A percentile compares a stretch with the other conserved stretches of the same genome.
Evolutionary conservation across 2,888 invertebrate genomes (phyloP).

Genomic region (Hyppa rectilinea): DNA sequence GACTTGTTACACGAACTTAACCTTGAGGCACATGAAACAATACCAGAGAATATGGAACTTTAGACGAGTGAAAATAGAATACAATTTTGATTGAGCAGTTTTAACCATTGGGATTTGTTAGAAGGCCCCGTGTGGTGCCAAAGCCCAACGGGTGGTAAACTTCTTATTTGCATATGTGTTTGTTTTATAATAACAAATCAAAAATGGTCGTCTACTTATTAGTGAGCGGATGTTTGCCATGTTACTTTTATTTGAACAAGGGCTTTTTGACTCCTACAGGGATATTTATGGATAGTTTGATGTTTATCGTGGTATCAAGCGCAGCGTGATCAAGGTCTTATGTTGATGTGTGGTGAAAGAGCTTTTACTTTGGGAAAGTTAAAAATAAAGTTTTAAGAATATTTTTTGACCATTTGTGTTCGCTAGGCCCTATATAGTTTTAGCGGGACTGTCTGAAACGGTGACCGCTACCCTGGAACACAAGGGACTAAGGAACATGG

Average conservation of each 20-base stretch:
- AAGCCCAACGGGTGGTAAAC: conserved; percentile 82
- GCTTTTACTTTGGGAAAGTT: conserved; percentile 26
- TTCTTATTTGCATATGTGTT: conserved; percentile 86
- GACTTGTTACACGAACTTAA: conserved; percentile 75
- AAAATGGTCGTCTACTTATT: conserved; percentile 72
- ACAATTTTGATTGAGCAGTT: conserved; percentile 39
- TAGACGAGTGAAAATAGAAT: conserved; percentile 48
- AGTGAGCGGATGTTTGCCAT: conserved; percentile 60
- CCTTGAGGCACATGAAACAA: conserved; percentile 68
- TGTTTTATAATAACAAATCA: conserved; percentile 84
- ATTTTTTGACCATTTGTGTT: too few species aligned
- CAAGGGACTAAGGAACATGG: too few species aligned
- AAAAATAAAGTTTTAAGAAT: conserved; percentile 10
- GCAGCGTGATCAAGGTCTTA: conserved; percentile 29
- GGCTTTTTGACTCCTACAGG: conserved; percentile 49
- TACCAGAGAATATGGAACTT: conserved; percentile 63
- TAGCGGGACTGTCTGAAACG: too few species aligned
- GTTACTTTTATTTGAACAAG: conserved; percentile 61
- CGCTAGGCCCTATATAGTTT: too few species aligned
- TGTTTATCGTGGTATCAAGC: conserved; percentile 50
- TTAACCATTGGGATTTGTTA: conserved; percentile 53
- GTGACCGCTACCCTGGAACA: too few species aligned
- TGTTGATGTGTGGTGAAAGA: conserved; percentile 17
- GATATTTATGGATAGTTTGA: conserved; percentile 53
- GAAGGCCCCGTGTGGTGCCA: conserved; percentile 80